Evolutionary conservation across 2,797 vertebrate genomes (phyloP), one percentile per base, ranked within the genome.

Genomic region (Aplochiton taeniatus): DNA sequence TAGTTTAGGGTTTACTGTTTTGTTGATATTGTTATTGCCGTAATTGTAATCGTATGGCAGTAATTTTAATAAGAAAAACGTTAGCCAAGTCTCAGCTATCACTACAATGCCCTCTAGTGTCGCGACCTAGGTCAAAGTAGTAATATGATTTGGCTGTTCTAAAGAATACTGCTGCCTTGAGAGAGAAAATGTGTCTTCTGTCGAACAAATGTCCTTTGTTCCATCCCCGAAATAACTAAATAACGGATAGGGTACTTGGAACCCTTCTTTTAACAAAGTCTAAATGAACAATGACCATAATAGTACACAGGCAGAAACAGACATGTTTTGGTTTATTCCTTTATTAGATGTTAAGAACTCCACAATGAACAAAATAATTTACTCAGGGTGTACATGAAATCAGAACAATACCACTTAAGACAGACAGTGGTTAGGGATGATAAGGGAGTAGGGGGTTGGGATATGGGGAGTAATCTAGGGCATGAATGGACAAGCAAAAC

Each of bases 331-430:
- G 88, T 95, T 95, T 92, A 85, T 87, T 88, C 86, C 92, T 98
- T 99, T 99, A 98, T 98, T 98, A 85, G 94, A 94, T 97, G 95
- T 98, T 96, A 96, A 94, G 92, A 94, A 98, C 94, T 96, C 93
- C 95, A 98, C 96, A 98, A 98, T 93, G 95, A 97, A 98, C 97
- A 93, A 95, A 96, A 95, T 93, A 93, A 91, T 94, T 95, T 96
- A 95, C 88, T 96, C 91, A 89, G 92, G 87, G 94, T 94, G 94
- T 94, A 96, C 91, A 95, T 96, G 93, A 97, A 95, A 94, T 95
- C 89, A 94, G 93, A 97, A 96, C 93, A 87, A 90, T 92, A 94
- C 93, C 95, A 95, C 91, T 91, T 88, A 73, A 92, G 89, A 86
- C 86, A 87, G 79, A 87, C 76, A 76, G 77, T 72, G 65, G 69